Evolutionary conservation across 2,888 invertebrate species (phyloP).

Genomic region (Nebria brevicollis): DNA sequence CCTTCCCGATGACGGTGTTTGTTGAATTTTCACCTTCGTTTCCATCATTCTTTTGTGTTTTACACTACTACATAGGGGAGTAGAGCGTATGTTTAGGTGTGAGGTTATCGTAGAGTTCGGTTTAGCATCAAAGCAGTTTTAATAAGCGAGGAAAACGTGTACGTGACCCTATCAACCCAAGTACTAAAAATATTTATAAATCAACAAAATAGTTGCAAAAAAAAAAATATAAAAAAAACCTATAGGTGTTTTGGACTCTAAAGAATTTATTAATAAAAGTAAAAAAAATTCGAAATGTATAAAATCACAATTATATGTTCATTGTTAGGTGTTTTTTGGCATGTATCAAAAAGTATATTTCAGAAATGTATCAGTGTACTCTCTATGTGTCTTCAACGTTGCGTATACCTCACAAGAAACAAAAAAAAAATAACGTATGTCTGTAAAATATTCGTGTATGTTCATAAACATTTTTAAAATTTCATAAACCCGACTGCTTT

Average conservation of each 20-base stretch:
- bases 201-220: background rate
- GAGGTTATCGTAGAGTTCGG: constrained; percentile 51
- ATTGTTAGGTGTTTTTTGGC: constrained; percentile 51
- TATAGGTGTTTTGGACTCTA: constrained; percentile 47
- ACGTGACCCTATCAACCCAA: constrained; percentile 30
- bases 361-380: constrained; percentile 58
- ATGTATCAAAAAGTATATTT: constrained; percentile 54
- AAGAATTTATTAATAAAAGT: constrained; percentile 21
- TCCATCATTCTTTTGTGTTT: constrained; percentile 37
- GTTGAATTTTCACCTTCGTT: constrained; percentile 57
- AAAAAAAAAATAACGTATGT: constrained; percentile 44
- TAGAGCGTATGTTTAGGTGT: constrained; percentile 36
- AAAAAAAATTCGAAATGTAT: constrained; percentile 20
- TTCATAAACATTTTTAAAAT: constrained; percentile 51
- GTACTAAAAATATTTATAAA: constrained; percentile 8
- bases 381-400: constrained; percentile 65
- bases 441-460: constrained; percentile 59
- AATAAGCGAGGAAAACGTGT: constrained; percentile 33
- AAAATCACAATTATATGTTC: constrained; percentile 41
- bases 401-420: constrained; percentile 65
- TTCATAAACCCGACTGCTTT: constrained; percentile 59
- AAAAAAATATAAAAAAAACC: constrained; percentile 17
- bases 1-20: constrained; percentile 61
- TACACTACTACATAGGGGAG: constrained; percentile 21
- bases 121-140: constrained; percentile 61